phyloP scores from a whole-genome alignment of 2,113 vertebrate genomes.

The Sylvietta virens region DNA sequence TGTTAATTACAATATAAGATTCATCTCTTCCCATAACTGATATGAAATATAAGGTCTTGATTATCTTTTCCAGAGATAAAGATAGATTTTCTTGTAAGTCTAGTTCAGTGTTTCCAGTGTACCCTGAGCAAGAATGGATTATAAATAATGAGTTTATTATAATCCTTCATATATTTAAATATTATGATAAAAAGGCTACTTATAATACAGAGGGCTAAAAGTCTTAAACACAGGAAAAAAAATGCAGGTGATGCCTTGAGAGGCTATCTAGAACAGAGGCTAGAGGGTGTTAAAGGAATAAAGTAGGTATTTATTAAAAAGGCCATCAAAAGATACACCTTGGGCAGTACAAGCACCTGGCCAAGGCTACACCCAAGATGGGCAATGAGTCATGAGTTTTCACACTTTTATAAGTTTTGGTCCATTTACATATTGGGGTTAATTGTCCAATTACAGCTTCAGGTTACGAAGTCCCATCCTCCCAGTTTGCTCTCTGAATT shows the following conservation, averaged over 20 bases:
- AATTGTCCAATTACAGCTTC: not conserved
- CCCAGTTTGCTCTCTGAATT: not conserved
- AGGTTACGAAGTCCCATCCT: not conserved
- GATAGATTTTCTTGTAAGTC: not conserved
- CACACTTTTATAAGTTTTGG: not conserved
- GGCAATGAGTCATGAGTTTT: rapidly evolving
- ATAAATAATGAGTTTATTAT: not conserved
- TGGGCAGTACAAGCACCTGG: not conserved
- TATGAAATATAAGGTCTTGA: not conserved
- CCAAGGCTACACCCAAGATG: not conserved
- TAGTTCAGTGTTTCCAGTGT: not conserved
- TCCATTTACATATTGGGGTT: not conserved
- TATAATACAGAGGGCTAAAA: not conserved
- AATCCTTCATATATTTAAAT: not conserved
- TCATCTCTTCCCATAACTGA: not conserved
- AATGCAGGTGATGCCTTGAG: not conserved
- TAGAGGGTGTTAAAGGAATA: not conserved
- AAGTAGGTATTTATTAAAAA: not conserved
- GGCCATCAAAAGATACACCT: not conserved
- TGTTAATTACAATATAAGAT: not conserved
- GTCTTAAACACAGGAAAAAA: not conserved
- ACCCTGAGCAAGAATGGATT: not conserved
- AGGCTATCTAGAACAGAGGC: not conserved
- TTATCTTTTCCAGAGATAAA: not conserved
- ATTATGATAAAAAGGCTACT: not conserved